Percentiles rank a stretch among this genome's conserved stretches.
Evolutionary conservation across 2,797 vertebrate genomes (phyloP).

Genomic region (Acipenser ruthenus): DNA sequence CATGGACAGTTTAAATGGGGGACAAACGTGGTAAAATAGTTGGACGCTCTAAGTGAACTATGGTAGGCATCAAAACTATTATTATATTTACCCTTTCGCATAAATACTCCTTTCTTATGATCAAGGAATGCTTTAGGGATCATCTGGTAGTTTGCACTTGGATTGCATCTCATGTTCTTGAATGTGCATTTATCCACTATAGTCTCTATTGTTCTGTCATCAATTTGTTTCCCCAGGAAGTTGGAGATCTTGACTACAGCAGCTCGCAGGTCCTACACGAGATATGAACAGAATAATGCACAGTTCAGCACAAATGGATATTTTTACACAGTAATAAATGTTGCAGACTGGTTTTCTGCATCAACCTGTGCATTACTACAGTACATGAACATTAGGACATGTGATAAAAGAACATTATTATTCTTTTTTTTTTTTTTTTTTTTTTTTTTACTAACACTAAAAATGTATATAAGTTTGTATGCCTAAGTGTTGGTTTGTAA

Average conservation of each 20-base stretch:
- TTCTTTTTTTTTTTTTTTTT: background rate
- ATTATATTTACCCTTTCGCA: constrained; percentile 6
- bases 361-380: too few species aligned
- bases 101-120: background rate
- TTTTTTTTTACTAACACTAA: background rate
- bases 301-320: too few species aligned
- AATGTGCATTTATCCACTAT: constrained; percentile 1
- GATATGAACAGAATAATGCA: too few species aligned
- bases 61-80: too few species aligned
- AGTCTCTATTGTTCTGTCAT: background rate
- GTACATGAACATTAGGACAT: too few species aligned
- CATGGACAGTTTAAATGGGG: too few species aligned
- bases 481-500: too few species aligned
- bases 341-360: too few species aligned
- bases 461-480: background rate
- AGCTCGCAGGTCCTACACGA: constrained; percentile 2
- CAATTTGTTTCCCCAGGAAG: constrained; percentile 4
- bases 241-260: background rate
- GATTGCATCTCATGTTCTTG: background rate
- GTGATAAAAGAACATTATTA: background rate
- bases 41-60: too few species aligned
- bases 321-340: too few species aligned
- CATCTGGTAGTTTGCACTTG: background rate
- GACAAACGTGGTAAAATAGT: too few species aligned
- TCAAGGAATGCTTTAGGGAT: background rate